Evolutionary conservation across 2,888 invertebrate species (phyloP).

Genomic region (Epicampocera succincta): DNA sequence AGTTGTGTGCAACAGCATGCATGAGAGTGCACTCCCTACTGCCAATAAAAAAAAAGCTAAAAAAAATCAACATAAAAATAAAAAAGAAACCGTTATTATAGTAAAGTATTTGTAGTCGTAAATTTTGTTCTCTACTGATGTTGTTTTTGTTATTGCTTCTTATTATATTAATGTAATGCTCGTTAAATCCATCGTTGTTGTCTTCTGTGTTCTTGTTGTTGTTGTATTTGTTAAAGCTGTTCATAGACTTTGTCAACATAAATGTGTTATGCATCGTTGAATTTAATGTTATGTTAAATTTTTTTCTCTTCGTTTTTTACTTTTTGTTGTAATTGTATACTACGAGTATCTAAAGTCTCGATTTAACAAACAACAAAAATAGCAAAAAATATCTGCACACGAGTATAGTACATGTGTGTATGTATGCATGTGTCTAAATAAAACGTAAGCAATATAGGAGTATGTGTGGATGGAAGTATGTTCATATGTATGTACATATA

Average conservation of each 20-base stretch:
- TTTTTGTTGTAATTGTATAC: slow-evolving; percentile 30
- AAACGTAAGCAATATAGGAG: too few species aligned
- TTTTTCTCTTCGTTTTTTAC: background rate
- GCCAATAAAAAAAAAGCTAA: background rate
- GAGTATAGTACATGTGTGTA: background rate
- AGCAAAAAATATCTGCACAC: slow-evolving; percentile 10
- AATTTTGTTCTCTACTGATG: slow-evolving; percentile 32
- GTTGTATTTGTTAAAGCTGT: slow-evolving; percentile 32
- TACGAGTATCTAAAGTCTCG: slow-evolving; percentile 50
- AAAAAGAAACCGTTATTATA: slow-evolving; percentile 39
- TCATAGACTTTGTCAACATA: slow-evolving; percentile 60
- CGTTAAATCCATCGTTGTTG: slow-evolving; percentile 7
- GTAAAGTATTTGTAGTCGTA: slow-evolving; percentile 36
- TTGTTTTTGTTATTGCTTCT: slow-evolving; percentile 23
- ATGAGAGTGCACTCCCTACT: slow-evolving; percentile 46
- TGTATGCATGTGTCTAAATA: too few species aligned
- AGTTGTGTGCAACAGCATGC: background rate
- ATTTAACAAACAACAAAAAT: slow-evolving; percentile 32
- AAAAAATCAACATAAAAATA: background rate
- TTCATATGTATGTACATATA: background rate
- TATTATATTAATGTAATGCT: slow-evolving; percentile 4
- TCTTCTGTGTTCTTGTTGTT: background rate
- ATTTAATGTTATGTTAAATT: slow-evolving; percentile 53
- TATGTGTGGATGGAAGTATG: too few species aligned
- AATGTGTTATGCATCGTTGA: slow-evolving; percentile 59